These are phyloP conservation scores for Theretra japonica DNA, from an alignment of 2,888 invertebrate species.

Conservation along the genomic window DNA sequence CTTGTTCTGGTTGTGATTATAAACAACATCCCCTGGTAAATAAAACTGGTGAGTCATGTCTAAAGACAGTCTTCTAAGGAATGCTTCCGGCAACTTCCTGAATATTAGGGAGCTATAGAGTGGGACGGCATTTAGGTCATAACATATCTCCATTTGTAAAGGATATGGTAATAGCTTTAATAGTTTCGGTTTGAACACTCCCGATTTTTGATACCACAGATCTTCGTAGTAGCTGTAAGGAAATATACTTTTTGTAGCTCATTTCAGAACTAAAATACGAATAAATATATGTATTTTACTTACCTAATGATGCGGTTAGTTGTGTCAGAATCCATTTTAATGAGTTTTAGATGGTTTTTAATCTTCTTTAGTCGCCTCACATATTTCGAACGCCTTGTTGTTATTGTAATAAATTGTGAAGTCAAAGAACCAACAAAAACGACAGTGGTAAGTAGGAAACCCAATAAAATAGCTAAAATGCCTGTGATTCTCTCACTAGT, in stretches of 20 bases:
- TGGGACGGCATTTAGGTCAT: slow-evolving; percentile 80
- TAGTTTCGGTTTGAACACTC: slow-evolving; percentile 75
- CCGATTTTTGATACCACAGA: slow-evolving; percentile 82
- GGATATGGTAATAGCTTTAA: slow-evolving; percentile 74
- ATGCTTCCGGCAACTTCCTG: slow-evolving; percentile 80
- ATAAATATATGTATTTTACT: slow-evolving; percentile 17
- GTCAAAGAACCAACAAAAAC: slow-evolving; percentile 82
- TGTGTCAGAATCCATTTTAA: slow-evolving; percentile 72
- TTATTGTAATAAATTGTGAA: slow-evolving; percentile 79
- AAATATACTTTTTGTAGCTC: background rate
- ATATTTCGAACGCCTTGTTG: slow-evolving; percentile 75
- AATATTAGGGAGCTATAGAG: slow-evolving; percentile 81
- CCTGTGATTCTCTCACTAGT: slow-evolving; percentile 70
- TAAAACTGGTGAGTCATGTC: slow-evolving; percentile 82
- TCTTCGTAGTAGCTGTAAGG: slow-evolving; percentile 77
- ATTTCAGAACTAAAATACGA: background rate
- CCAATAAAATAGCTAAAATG: slow-evolving; percentile 69
- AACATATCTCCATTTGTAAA: slow-evolving; percentile 81
- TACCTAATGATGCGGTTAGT: slow-evolving; percentile 75
- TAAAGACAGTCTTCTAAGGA: slow-evolving; percentile 78
- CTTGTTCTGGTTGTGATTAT: slow-evolving; percentile 79
- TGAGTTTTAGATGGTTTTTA: slow-evolving; percentile 71
- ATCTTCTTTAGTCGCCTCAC: slow-evolving; percentile 75
- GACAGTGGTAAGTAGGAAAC: slow-evolving; percentile 77
- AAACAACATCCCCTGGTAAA: slow-evolving; percentile 81